phyloP scores from a whole-genome alignment of 2,888 invertebrate genomes.

The Hydriomena furcata region DNA sequence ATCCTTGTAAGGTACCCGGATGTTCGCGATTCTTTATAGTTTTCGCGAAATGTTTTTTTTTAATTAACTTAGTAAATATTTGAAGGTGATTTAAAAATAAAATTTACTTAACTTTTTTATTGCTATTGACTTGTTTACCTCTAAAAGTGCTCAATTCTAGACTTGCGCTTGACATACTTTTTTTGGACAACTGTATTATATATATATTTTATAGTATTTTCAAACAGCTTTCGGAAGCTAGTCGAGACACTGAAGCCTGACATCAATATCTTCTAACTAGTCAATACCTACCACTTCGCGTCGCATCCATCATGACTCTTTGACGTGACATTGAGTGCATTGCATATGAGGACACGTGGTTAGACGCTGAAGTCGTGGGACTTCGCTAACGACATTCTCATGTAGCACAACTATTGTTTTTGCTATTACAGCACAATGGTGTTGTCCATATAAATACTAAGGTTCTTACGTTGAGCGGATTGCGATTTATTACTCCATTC shows the following conservation, averaged over 20 bases:
- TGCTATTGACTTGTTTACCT: no score
- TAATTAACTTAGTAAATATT: no score
- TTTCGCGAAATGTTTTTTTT: no score
- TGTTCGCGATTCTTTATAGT: no score
- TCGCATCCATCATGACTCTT: constrained; percentile 51
- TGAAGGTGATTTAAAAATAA: no score
- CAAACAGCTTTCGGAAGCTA: constrained; percentile 8
- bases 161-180: background rate
- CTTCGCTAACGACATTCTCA: constrained; percentile 58
- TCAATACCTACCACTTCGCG: constrained; percentile 55
- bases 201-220: constrained; percentile 1
- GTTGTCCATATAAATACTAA: no score
- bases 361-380: constrained; percentile 53
- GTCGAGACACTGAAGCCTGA: constrained; percentile 6
- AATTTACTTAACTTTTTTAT: no score
- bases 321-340: constrained; percentile 55
- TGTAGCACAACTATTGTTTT: constrained; percentile 25
- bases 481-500: no score
- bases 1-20: no score
- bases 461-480: no score
- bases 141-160: no score
- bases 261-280: constrained; percentile 51
- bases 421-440: constrained; percentile 25
- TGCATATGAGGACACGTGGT: constrained; percentile 55
- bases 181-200: background rate